These are phyloP conservation scores for Zaprionus africanus DNA, from an alignment of 1,140 invertebrate species.

Conservation along the genomic window DNA sequence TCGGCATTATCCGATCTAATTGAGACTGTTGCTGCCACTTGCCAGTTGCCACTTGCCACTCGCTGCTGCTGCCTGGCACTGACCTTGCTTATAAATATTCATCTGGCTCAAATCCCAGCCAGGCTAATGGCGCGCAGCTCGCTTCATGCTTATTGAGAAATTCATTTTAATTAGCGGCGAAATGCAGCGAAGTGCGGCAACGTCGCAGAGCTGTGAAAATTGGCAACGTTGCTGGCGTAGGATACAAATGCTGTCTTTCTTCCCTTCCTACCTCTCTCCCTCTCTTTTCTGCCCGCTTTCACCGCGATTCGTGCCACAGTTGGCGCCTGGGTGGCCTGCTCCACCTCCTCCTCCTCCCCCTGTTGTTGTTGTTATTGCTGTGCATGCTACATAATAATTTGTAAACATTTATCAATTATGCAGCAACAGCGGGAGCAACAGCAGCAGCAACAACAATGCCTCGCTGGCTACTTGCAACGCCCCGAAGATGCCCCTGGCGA, in stretches of 20 bases:
- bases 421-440: conserved; percentile 67
- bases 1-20: conserved; percentile 33
- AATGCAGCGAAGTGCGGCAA: conserved; percentile 37
- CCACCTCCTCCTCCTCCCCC: not conserved
- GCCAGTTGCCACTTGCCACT: not conserved
- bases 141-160: conserved; percentile 36
- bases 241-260: not conserved
- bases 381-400: conserved; percentile 80
- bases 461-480: conserved; percentile 44
- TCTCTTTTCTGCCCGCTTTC: conserved; percentile 39
- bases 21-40: conserved; percentile 16
- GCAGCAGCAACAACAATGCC: conserved; percentile 44
- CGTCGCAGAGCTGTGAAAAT: conserved; percentile 48
- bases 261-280: not conserved
- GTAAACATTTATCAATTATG: conserved; percentile 82
- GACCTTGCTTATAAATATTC: conserved; percentile 43
- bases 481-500: conserved; percentile 47
- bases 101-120: conserved; percentile 6
- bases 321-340: conserved; percentile 63
- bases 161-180: conserved; percentile 74
- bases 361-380: conserved; percentile 25
- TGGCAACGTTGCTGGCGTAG: conserved; percentile 15
- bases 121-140: not conserved
- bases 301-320: conserved; percentile 21
- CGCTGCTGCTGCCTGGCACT: conserved; percentile 12